Conservation (phyloP, 35 echinoderm and acorn worm genomes). For the Ptychodera flava region DNA sequence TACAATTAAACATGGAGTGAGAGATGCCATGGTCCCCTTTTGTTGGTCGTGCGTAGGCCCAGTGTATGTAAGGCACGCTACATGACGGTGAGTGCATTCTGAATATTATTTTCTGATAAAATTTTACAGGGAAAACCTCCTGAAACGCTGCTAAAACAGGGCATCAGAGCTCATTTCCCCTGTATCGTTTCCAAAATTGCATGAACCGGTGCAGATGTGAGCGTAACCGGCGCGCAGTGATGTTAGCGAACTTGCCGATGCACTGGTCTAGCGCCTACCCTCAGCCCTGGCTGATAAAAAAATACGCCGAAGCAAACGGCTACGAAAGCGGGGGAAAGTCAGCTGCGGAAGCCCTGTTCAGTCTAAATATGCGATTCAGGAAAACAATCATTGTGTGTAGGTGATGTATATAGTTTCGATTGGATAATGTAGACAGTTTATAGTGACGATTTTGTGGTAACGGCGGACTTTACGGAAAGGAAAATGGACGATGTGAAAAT, state of each 20-base stretch:
- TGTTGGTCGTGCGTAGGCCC: background rate
- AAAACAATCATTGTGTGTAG: no score
- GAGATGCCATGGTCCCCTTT: background rate
- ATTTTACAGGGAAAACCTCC: conserved; percentile 98
- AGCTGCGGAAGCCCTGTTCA: conserved; percentile 22
- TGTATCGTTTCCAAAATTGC: conserved; percentile 41
- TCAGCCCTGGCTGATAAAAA: background rate
- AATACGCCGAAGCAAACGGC: background rate
- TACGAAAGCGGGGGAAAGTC: background rate
- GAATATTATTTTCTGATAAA: conserved; percentile 99
- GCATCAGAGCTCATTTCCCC: conserved; percentile 20
- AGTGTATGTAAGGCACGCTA: conserved; percentile 42
- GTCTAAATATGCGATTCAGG: no score
- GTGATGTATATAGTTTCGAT: no score
- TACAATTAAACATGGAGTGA: no score
- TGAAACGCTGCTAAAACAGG: conserved; percentile 53
- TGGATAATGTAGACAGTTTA: no score
- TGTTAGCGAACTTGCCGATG: conserved; percentile 43
- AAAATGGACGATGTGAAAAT: no score
- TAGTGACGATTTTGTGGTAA: no score
- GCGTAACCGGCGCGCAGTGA: conserved; percentile 27
- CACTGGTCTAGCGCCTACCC: conserved; percentile 25
- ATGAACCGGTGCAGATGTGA: conserved; percentile 53
- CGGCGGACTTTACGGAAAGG: no score
- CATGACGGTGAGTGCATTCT: conserved; percentile 99